A percentile compares a stretch with the other conserved stretches of the same genome.
These are phyloP conservation scores for Arvicanthis niloticus DNA, from an alignment of 2,113 vertebrate genomes.

Conservation along the genomic window DNA sequence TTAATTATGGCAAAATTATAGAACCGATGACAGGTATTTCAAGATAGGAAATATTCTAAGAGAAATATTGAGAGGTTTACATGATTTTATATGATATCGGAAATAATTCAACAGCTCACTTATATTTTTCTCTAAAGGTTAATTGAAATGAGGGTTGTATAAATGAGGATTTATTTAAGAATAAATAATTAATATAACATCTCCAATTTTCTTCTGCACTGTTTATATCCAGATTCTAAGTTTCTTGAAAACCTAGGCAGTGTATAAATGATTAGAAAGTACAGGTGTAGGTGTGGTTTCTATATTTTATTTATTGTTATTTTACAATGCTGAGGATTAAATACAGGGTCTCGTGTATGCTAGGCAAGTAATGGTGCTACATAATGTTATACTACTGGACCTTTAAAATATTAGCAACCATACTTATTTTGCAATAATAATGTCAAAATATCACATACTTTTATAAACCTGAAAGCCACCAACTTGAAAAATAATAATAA, in stretches of 20 bases:
- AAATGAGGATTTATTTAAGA: not conserved
- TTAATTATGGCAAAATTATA: slow-evolving; percentile 31
- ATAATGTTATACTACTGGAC: not conserved
- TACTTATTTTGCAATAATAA: slow-evolving; percentile 43
- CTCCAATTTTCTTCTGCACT: not conserved
- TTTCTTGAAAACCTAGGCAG: slow-evolving; percentile 29
- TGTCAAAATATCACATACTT: not conserved
- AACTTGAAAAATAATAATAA: not conserved
- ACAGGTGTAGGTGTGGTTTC: slow-evolving; percentile 16
- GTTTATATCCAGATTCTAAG: slow-evolving; percentile 10
- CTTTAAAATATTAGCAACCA: slow-evolving; percentile 28
- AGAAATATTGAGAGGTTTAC: not conserved
- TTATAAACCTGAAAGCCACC: not conserved
- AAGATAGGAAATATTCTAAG: not conserved
- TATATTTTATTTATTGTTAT: not conserved
- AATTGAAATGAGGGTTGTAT: not conserved
- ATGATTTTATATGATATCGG: not conserved
- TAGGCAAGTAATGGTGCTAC: not conserved
- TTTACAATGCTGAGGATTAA: not conserved
- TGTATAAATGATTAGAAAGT: not conserved
- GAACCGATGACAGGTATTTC: not conserved
- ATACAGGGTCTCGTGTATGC: not conserved
- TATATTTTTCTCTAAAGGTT: slow-evolving; percentile 34
- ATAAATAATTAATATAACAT: not conserved
- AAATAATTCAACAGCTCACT: not conserved